Percentiles rank a stretch among this genome's conserved stretches.
Conservation (phyloP, 2,113 vertebrate genomes). For the Pygoscelis antarcticus region DNA sequence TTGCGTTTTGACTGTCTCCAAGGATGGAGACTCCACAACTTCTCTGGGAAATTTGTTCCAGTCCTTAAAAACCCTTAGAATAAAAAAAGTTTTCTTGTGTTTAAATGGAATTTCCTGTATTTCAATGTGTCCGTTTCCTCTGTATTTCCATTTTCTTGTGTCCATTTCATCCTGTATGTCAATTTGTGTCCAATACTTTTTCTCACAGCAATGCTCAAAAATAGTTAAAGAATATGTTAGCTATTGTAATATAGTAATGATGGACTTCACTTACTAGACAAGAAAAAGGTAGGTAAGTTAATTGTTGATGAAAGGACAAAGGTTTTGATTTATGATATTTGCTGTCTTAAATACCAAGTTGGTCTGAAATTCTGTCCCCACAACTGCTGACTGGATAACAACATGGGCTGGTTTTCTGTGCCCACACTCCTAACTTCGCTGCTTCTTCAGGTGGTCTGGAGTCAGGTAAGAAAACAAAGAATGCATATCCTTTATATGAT, state of each 20-base stretch:
- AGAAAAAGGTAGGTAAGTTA: background rate
- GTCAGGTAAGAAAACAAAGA: constrained; percentile 69
- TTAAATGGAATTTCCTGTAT: background rate
- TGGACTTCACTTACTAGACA: constrained; percentile 48
- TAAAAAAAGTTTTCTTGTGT: background rate
- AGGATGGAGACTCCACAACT: background rate
- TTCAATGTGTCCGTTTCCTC: background rate
- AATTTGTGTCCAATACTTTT: background rate
- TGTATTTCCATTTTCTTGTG: background rate
- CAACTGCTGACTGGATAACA: background rate
- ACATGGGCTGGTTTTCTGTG: constrained; percentile 51
- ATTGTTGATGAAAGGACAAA: constrained; percentile 60
- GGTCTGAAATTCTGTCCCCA: background rate
- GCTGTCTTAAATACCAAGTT: constrained; percentile 28
- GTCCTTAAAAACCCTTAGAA: background rate
- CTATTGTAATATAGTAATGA: background rate
- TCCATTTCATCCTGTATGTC: background rate
- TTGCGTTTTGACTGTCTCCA: background rate
- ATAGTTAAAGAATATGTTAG: background rate
- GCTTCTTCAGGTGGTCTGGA: constrained; percentile 44
- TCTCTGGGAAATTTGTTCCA: background rate
- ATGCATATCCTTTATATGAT: background rate
- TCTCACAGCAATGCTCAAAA: background rate
- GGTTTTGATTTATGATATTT: constrained; percentile 62
- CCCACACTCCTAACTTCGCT: constrained; percentile 23